phyloP scores from a whole-genome alignment of 1,140 invertebrate genomes.

The Ceratina japonica region DNA sequence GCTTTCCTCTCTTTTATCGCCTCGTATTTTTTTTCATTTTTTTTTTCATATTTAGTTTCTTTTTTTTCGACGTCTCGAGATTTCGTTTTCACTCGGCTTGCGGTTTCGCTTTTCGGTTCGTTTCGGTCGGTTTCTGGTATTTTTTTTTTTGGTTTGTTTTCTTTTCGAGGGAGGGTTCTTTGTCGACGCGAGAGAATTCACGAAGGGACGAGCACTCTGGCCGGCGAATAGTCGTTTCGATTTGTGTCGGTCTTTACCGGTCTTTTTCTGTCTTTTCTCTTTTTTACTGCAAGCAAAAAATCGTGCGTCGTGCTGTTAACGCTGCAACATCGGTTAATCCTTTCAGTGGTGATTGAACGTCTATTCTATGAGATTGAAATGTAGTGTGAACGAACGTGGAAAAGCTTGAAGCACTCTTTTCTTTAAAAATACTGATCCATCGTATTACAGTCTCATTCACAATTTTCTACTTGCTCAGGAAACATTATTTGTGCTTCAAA shows the following conservation, averaged over 20 bases:
- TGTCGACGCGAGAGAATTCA: conserved; percentile 19
- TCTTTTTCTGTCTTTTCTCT: neutral
- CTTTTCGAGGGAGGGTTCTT: neutral
- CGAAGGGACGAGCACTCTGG: conserved; percentile 6
- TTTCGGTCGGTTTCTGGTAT: neutral
- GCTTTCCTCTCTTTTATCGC: neutral
- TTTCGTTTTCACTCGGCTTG: neutral
- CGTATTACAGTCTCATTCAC: too few relatives aligned
- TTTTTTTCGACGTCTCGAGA: neutral
- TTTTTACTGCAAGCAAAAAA: conserved; percentile 28
- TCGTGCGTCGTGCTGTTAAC: conserved; percentile 17
- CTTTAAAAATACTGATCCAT: too few relatives aligned
- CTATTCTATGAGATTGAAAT: too few relatives aligned
- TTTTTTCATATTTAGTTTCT: neutral
- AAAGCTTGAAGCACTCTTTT: too few relatives aligned
- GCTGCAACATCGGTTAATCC: neutral
- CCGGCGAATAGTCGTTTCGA: conserved; percentile 13
- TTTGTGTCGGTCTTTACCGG: conserved; percentile 6
- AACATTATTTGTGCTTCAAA: too few relatives aligned
- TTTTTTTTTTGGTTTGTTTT: neutral
- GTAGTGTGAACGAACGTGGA: too few relatives aligned
- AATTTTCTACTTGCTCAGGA: too few relatives aligned
- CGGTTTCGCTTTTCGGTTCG: neutral
- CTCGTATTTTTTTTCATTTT: neutral
- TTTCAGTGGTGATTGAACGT: neutral